Base-by-base conservation (phyloP, 2,888 invertebrate genomes). In the Apantesis nais region DNA sequence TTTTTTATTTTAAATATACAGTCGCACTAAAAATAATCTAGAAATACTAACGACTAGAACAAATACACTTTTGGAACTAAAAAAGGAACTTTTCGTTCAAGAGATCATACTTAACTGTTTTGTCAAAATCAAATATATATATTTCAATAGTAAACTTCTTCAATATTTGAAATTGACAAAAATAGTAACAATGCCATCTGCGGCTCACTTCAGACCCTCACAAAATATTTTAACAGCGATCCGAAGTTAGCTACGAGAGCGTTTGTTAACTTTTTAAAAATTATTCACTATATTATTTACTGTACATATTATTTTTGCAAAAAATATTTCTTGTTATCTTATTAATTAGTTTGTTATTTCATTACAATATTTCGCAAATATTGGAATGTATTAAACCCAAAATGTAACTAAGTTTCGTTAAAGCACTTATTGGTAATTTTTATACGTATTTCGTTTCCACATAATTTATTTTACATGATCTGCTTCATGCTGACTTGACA, bases 11-110 rank as follows among this genome's bases (percentile, higher is more conserved):
- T 81, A 79, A 81, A 75, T 82, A 86, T 91, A 93, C 94, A 94
- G 94, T 91, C 94, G 94, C 94, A 94, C 93, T 78, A 79, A 77
- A 77, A 74, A 76, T 72, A 73, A 79, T 77, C 72, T 81, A 83
- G 78, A 74, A 72, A 76, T 77, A 78, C 75, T 68, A 77, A 79
- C 74, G 81, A 84, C 82, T 83, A 82, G 79, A 82, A 85, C 78
- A 72, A 80, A 75, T 80, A 75, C 70, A 74, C 63, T 55, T 78
- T 82, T 80, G 83, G 87, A 86, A 88, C 84, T 86, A 77, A 73
- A 66, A 76, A 83, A 83, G 84, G 85, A 87, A 85, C 85, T 82
- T 82, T 82, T 58, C 58, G 58, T 58, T 70, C 67, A 71, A 78
- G 87, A 85, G 85, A 86, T 86, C 87, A 81, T 78, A 58, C 58